Percentiles rank a stretch among this genome's conserved stretches.
Evolutionary conservation across 2,113 vertebrate species (phyloP).

Genomic region (human (Homo sapiens)): GRCh38 chr6:91285501-91286000

Average conservation of each 20-base stretch:
- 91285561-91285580: conserved; percentile 49
- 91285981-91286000: conserved; percentile 54
- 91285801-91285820: background rate
- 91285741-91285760: conserved; percentile 60
- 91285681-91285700: conserved; percentile 70
- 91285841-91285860: conserved; percentile 11
- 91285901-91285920: conserved; percentile 20
- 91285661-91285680: conserved; percentile 65
- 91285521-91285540: background rate
- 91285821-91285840: conserved; percentile 61
- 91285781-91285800: conserved; percentile 51
- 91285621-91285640: conserved; percentile 70
- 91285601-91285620: conserved; percentile 75
- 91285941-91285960: conserved; percentile 34
- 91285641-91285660: conserved; percentile 67
- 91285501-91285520: conserved; percentile 51
- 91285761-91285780: conserved; percentile 2
- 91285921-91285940: background rate
- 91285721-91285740: conserved; percentile 70
- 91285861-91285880: conserved; percentile 20
- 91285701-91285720: conserved; percentile 54
- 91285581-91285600: conserved; percentile 57
- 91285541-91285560: conserved; percentile 55
- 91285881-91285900: conserved; percentile 30
- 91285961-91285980: conserved; percentile 63